These are phyloP conservation scores for Drosophila mojavensis DNA, from an alignment of 1,140 invertebrate species.

Conservation along the genomic window DNA sequence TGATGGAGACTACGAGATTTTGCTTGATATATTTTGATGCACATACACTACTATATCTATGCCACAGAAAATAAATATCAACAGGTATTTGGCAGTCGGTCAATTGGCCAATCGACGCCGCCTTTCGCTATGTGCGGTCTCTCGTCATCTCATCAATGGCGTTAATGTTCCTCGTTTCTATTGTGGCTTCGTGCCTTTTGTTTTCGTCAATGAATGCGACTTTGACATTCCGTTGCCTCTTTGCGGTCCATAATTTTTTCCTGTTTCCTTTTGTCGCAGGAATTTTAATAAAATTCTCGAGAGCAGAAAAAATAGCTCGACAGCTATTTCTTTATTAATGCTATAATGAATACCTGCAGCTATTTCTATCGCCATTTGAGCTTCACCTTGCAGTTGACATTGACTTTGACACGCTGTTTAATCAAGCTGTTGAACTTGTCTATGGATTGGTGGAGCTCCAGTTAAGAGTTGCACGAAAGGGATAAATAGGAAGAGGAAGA, in stretches of 20 bases:
- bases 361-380: not conserved
- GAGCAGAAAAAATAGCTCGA: conserved; percentile 10
- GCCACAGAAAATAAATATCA: too few species aligned
- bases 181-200: conserved; percentile 52
- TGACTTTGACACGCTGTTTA: conserved; percentile 1
- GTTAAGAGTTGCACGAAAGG: not conserved
- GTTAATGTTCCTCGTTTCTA: conserved; percentile 54
- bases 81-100: too few species aligned
- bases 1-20: not conserved
- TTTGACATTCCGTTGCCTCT: conserved; percentile 52
- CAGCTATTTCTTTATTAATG: conserved; percentile 3
- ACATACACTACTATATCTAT: too few species aligned
- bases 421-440: not conserved
- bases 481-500: not conserved
- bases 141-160: conserved; percentile 34
- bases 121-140: conserved; percentile 4
- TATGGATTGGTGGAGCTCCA: not conserved
- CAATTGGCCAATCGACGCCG: not conserved
- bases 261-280: conserved; percentile 23
- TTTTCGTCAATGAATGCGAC: conserved; percentile 53
- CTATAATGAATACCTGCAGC: conserved; percentile 2
- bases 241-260: conserved; percentile 32
- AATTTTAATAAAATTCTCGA: conserved; percentile 43
- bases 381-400: not conserved
- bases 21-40: too few species aligned